These are phyloP conservation scores for Ictalurus punctatus DNA, from an alignment of 2,113 vertebrate species.

Conservation along the genomic window DNA sequence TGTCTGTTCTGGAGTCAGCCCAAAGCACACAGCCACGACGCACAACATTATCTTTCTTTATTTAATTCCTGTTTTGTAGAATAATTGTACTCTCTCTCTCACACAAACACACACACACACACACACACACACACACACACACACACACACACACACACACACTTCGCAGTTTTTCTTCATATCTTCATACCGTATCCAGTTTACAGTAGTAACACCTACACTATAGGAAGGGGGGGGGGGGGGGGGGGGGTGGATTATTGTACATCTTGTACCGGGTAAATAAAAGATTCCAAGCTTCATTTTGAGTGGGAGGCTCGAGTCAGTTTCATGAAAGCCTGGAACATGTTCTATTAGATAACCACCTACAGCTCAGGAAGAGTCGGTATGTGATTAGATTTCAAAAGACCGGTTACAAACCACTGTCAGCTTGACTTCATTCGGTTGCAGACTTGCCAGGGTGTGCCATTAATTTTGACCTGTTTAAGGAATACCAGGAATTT, in stretches of 20 bases:
- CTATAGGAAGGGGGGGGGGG: background rate
- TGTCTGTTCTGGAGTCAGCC: background rate
- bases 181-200: background rate
- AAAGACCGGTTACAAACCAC: background rate
- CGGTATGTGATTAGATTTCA: background rate
- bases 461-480: background rate
- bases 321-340: background rate
- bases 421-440: background rate
- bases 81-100: background rate
- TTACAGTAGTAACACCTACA: constrained; percentile 18
- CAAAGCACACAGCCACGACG: background rate
- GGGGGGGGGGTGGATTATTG: background rate
- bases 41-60: background rate
- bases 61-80: background rate
- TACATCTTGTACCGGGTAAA: background rate
- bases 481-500: background rate
- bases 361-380: constrained; percentile 17
- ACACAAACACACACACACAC: no score
- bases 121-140: background rate
- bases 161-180: background rate
- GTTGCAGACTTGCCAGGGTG: background rate
- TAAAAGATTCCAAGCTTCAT: background rate
- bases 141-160: background rate
- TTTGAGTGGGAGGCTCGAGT: background rate
- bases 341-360: constrained; percentile 1